Evolutionary conservation across 2,113 vertebrate genomes (phyloP), one percentile per base, ranked within the genome.

Genomic region (Ophiodon elongatus): DNA sequence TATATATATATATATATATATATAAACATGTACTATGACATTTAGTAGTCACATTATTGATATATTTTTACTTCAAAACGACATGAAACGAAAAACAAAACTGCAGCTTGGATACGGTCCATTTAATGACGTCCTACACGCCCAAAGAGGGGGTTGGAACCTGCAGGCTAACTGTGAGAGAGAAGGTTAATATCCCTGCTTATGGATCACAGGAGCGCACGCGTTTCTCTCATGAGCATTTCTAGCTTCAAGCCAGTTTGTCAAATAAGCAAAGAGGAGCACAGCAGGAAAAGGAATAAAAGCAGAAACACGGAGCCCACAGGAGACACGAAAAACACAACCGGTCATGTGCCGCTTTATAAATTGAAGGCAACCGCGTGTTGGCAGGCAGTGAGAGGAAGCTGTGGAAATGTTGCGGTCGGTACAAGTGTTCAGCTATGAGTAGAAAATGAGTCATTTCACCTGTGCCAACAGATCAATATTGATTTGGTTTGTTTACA

Each of bases 181-280:
- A 23, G n/a, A 14, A 56, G 52, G 60, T 27, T 45, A 60, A 60
- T 62, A 59, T 59, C 45, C 17, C 57, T 6, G 29, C 17, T 80
- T 67, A 13, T 50, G 60, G 57, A 65, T 86, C 73, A 67, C 62
- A 73, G 19, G 15, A 43, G 52, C 11, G 43, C 74, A 85, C 54
- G 14, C 8, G 1, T 17, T 23, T 70, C 72, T 19, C 47, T 75
- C 73, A 52, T 37, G 50, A 82, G 39, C 63, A 7, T 45, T 45
- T 57, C 45, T 31, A 41, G 31, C 70, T 81, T 64, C 25, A 1
- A 57, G 83, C 47, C 69, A 54, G 7, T 70, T 86, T 57, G 73
- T 86, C 67, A 80, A 75, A 77, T 45, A 27, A 74, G 45, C 67
- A 64, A 29, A 80, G 52, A 77, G 69, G 14, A 78, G 41, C 50